These are phyloP conservation scores for Cettia cetti DNA, from an alignment of 2,113 vertebrate species.

Conservation along the genomic window DNA sequence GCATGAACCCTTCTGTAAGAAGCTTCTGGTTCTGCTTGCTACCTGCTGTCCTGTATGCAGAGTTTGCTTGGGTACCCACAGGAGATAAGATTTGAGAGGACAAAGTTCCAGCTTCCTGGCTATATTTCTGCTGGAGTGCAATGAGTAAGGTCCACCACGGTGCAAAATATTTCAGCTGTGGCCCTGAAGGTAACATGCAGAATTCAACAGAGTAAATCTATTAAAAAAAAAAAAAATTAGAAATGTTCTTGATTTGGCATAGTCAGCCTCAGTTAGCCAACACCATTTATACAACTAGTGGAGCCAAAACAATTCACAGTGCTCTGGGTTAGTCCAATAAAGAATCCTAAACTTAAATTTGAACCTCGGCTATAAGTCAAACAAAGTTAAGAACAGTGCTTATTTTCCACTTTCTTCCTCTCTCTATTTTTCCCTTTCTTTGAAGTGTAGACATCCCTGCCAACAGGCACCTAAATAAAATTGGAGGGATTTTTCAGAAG, in stretches of 20 bases:
- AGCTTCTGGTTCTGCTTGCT: neutral
- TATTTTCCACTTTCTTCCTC: slow-evolving; percentile 33
- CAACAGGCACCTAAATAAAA: slow-evolving; percentile 48
- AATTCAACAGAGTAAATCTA: neutral
- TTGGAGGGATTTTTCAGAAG: slow-evolving; percentile 5
- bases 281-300: neutral
- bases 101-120: neutral
- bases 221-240: neutral
- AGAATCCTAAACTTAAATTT: neutral
- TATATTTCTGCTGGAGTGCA: neutral
- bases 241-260: neutral
- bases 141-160: neutral
- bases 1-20: neutral
- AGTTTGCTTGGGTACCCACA: neutral
- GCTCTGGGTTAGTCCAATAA: neutral
- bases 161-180: neutral
- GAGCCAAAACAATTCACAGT: neutral
- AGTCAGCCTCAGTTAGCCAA: neutral
- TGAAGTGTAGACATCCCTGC: neutral
- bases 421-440: neutral
- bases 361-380: slow-evolving; percentile 8
- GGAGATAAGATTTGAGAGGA: neutral
- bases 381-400: neutral
- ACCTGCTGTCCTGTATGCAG: neutral
- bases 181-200: neutral